phyloP scores from a whole-genome alignment of 2,797 vertebrate species.

The Pseudochromis fuscus region DNA sequence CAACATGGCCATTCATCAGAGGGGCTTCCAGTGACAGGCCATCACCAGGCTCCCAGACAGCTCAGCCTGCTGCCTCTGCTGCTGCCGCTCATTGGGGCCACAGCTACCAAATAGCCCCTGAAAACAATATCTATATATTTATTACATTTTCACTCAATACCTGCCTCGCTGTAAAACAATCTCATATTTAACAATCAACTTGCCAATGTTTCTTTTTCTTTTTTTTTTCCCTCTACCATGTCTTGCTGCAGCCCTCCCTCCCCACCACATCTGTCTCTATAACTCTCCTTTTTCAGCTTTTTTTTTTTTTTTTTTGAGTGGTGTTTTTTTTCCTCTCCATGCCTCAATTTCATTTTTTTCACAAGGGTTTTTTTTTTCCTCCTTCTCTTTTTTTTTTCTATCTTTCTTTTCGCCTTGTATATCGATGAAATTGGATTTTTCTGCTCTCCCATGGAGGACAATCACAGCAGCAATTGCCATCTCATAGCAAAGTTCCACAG shows the following conservation, averaged over 20 bases:
- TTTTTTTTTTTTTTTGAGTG: slow-evolving; percentile 41
- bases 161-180: slow-evolving; percentile 83
- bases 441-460: slow-evolving; percentile 75
- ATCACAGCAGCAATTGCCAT: slow-evolving; percentile 79
- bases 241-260: slow-evolving; percentile 45
- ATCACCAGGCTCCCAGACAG: slow-evolving; percentile 83
- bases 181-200: slow-evolving; percentile 85
- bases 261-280: slow-evolving; percentile 38
- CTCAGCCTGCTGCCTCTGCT: slow-evolving; percentile 74
- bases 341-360: slow-evolving; percentile 63
- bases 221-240: neutral
- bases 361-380: slow-evolving; percentile 44
- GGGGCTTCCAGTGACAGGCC: slow-evolving; percentile 84
- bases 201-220: slow-evolving; percentile 37
- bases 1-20: slow-evolving; percentile 85
- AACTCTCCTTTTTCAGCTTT: slow-evolving; percentile 32
- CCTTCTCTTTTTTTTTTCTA: slow-evolving; percentile 24
- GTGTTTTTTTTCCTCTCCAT: slow-evolving; percentile 41
- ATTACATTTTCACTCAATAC: slow-evolving; percentile 85
- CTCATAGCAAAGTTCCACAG: slow-evolving; percentile 75
- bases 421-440: slow-evolving; percentile 82
- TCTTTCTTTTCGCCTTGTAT: slow-evolving; percentile 71
- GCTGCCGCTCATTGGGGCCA: slow-evolving; percentile 71
- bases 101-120: slow-evolving; percentile 83
- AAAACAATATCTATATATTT: slow-evolving; percentile 87